Base-by-base conservation (phyloP, 2,113 vertebrate genomes). In the Synchiropus splendidus region DNA sequence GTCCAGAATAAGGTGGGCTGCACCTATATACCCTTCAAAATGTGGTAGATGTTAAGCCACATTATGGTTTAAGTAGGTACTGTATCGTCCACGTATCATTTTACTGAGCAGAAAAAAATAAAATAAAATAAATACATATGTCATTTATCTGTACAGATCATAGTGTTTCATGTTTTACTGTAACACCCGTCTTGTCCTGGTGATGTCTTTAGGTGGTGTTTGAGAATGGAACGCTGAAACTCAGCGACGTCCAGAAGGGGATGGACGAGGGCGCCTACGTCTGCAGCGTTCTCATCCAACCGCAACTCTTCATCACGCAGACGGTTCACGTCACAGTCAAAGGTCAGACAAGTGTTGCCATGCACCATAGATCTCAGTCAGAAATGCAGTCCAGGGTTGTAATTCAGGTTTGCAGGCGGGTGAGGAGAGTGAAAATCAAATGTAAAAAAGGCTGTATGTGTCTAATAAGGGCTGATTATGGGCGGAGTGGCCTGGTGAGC, bases 261-360 rank as follows among this genome's bases (percentile, higher is more conserved):
- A 93, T 97, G 92, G 95, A 99, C 0, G 93, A 97, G 57, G 95
- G 95, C 0, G 92, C 93, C 40, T 97, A 99, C 16, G 82, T 97
- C 37, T 99, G 94, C 89, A 96, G 94, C 0, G 95, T 98, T 49
- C 90, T 99, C 54, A 94, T 98, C 72, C 94, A 97, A 66, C 95
- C 92, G 2, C 92, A 97, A 80, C 88, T 95, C 12, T 98, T 91
- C 78, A 98, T 98, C 86, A 95, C 89, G 44, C 91, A 98, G 85
- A 97, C 91, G 0, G 91, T 97, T 70, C 90, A 94, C 0, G 86
- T 99, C 80, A 90, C 93, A 0, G 95, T 98, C 67, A 99, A 97
- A 95, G 95, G 95, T 98, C 62, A 78, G 78, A 70, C 10, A 15
- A n/a, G n/a, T n/a, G n/a, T n/a, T n/a, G n/a, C n/a, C n/a, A n/a